Evolutionary conservation across 2,113 vertebrate species (phyloP).

Genomic region (Fukomys damarensis): DNA sequence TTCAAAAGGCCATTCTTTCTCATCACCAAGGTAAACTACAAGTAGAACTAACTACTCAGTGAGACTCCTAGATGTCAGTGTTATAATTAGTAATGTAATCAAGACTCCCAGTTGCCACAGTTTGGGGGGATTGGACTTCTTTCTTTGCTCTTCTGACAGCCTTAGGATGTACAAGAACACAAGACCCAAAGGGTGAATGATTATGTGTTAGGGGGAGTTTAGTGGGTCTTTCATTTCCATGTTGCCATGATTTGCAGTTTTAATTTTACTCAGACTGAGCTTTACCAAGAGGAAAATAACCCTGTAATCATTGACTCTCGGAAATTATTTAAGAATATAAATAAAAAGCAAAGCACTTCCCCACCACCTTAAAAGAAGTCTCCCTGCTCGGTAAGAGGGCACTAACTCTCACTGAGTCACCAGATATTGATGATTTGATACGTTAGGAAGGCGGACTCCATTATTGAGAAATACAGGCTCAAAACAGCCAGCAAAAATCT

Average conservation of each 20-base stretch:
- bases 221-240: constrained; percentile 65
- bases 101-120: constrained; percentile 45
- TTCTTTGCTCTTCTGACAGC: background rate
- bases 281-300: constrained; percentile 61
- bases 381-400: background rate
- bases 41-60: constrained; percentile 29
- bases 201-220: constrained; percentile 48
- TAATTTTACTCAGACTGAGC: constrained; percentile 75
- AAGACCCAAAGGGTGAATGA: constrained; percentile 43
- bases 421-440: background rate
- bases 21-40: background rate
- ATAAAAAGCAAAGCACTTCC: background rate
- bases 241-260: constrained; percentile 77
- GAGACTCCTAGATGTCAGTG: constrained; percentile 20
- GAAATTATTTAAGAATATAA: constrained; percentile 14
- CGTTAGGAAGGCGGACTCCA: background rate
- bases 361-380: background rate
- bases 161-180: constrained; percentile 24
- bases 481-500: constrained; percentile 44
- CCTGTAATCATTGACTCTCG: background rate
- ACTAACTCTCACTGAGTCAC: background rate
- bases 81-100: constrained; percentile 63
- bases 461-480: background rate
- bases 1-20: constrained; percentile 39
- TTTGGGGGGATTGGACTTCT: constrained; percentile 40